Evolutionary conservation across 2,113 vertebrate genomes (phyloP).

Genomic region (Beaufortia kweichowensis): DNA sequence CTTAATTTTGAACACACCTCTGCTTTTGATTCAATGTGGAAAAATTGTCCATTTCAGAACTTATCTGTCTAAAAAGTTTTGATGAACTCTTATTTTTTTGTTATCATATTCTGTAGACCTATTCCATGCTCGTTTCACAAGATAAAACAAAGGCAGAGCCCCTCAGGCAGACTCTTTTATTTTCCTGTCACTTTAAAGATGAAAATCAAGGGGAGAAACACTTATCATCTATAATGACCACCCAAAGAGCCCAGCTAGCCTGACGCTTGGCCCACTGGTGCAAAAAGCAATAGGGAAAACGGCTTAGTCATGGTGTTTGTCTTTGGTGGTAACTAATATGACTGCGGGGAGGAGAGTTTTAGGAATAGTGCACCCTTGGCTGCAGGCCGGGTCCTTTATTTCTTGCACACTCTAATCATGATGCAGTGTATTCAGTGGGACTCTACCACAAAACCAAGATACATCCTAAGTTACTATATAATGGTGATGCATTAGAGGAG

Average conservation of each 20-base stretch:
- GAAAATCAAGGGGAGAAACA: conserved; percentile 31
- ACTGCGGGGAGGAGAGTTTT: conserved; percentile 43
- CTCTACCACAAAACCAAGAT: conserved; percentile 45
- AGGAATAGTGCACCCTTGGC: conserved; percentile 51
- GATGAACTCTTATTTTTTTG: background rate
- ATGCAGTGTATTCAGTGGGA: conserved; percentile 46
- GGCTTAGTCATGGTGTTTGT: conserved; percentile 50
- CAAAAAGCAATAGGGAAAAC: conserved; percentile 48
- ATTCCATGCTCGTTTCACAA: background rate
- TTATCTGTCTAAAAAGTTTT: background rate
- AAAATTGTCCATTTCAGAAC: background rate
- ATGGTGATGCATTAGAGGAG: conserved; percentile 56
- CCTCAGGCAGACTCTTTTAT: background rate
- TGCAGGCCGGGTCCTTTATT: conserved; percentile 31
- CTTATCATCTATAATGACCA: conserved; percentile 41
- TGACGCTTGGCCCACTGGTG: conserved; percentile 17
- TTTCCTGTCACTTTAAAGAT: conserved; percentile 1
- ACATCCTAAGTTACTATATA: conserved; percentile 54
- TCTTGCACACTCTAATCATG: conserved; percentile 44
- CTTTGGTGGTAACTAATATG: conserved; percentile 45
- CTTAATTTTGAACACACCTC: no score
- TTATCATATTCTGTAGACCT: background rate
- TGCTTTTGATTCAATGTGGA: background rate
- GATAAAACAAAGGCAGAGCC: background rate
- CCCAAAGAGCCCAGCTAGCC: background rate